These are phyloP conservation scores for Lissocephala sabroskyi DNA, from an alignment of 2,888 invertebrate genomes.

Conservation along the genomic window DNA sequence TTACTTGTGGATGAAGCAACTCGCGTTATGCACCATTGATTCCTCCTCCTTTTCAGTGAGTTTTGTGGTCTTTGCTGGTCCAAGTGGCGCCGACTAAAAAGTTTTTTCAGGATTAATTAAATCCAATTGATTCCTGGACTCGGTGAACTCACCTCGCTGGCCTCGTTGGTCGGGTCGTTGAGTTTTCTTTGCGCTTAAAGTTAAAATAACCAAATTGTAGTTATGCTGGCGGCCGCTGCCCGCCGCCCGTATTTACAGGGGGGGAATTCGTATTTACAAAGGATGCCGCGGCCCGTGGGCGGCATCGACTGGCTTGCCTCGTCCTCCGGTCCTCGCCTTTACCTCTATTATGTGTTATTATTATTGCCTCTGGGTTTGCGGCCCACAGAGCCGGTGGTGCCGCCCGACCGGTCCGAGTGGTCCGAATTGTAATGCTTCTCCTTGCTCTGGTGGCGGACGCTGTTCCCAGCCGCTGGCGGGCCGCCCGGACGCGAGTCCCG, in stretches of 20 bases:
- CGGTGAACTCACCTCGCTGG: conserved; percentile 40
- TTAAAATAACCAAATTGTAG: conserved; percentile 39
- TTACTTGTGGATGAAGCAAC: conserved; percentile 15
- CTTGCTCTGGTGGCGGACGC: conserved; percentile 45
- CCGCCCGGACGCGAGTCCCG: conserved; percentile 57
- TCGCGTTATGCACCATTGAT: conserved; percentile 7
- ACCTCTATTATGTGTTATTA: too few relatives aligned
- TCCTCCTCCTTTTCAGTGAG: conserved; percentile 9
- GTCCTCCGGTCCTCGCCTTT: conserved; percentile 21
- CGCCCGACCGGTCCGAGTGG: conserved; percentile 28
- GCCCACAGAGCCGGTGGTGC: conserved; percentile 35
- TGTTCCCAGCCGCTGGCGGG: conserved; percentile 39
- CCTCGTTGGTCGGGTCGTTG: conserved; percentile 53
- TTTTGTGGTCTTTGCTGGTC: conserved; percentile 59
- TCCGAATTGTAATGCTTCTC: conserved; percentile 34
- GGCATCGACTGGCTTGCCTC: too few relatives aligned
- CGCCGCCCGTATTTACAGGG: conserved; percentile 59
- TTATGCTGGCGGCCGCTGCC: too few relatives aligned
- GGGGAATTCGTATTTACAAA: conserved; percentile 55
- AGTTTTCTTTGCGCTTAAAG: conserved; percentile 42
- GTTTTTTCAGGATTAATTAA: neutral
- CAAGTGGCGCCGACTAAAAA: conserved; percentile 29
- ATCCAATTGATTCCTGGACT: neutral
- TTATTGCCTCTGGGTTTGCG: conserved; percentile 69
- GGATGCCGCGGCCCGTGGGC: too few relatives aligned